Evolutionary conservation across 2,797 vertebrate species (phyloP).

Genomic region (Phrynocephalus vlangalii): DNA sequence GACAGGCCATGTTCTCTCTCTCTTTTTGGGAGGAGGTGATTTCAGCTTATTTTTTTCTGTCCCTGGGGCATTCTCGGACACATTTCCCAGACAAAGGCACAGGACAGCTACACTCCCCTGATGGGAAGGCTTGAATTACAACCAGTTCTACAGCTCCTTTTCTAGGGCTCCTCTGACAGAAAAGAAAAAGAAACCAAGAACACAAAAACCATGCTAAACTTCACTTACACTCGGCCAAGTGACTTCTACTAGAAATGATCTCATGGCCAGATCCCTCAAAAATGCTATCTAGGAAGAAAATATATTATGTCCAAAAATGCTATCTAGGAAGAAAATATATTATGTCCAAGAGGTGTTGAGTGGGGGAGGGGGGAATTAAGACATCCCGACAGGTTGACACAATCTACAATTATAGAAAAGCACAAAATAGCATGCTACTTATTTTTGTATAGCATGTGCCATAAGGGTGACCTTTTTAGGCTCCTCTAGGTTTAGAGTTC

Average conservation of each 20-base stretch:
- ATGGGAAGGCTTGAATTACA: constrained; percentile 79
- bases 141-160: constrained; percentile 79
- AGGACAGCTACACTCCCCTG: constrained; percentile 65
- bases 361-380: not conserved
- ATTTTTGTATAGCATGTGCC: too few species aligned
- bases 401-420: constrained; percentile 13
- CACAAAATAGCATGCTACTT: constrained; percentile 33
- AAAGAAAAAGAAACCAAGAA: not conserved
- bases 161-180: constrained; percentile 37
- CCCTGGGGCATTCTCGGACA: constrained; percentile 53
- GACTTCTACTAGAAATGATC: not conserved
- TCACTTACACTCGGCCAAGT: constrained; percentile 22
- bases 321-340: constrained; percentile 31
- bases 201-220: constrained; percentile 40
- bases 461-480: too few species aligned
- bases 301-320: not conserved
- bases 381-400: not conserved
- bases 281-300: constrained; percentile 30
- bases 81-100: constrained; percentile 67
- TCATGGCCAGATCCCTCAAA: not conserved
- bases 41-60: constrained; percentile 19
- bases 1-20: not conserved
- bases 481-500: too few species aligned
- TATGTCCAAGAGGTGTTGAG: not conserved
- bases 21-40: not conserved